Evolutionary conservation across 2,888 invertebrate species (phyloP).

Genomic region (Hydraecia micacea): DNA sequence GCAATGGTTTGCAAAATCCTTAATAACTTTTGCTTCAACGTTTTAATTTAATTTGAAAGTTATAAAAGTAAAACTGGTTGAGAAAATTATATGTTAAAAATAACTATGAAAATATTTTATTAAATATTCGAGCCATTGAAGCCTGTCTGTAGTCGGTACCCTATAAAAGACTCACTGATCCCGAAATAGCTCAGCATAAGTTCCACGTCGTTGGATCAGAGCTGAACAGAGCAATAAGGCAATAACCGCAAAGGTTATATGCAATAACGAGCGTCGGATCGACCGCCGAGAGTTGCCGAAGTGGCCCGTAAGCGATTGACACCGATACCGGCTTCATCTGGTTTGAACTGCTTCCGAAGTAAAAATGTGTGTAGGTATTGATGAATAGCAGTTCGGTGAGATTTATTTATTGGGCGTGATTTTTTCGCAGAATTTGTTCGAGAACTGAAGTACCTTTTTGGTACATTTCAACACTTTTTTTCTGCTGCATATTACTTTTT

Average conservation of each 20-base stretch:
- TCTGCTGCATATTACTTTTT: background rate
- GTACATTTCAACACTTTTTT: background rate
- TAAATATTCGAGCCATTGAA: conserved; percentile 29
- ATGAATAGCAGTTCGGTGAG: conserved; percentile 35
- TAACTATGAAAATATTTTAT: background rate
- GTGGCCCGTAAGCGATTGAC: conserved; percentile 59
- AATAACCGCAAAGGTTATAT: conserved; percentile 68
- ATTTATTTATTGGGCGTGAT: conserved; percentile 39
- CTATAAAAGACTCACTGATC: conserved; percentile 65
- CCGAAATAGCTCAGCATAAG: conserved; percentile 63
- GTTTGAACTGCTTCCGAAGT: conserved; percentile 55
- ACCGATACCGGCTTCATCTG: conserved; percentile 63
- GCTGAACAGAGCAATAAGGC: conserved; percentile 66
- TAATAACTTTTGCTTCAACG: background rate
- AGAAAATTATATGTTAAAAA: background rate
- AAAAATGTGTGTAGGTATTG: conserved; percentile 38
- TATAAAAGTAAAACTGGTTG: background rate
- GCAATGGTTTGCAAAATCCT: background rate
- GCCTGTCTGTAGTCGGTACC: conserved; percentile 26
- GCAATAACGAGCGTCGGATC: conserved; percentile 62
- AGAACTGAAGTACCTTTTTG: background rate
- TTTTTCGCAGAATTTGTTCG: conserved; percentile 2
- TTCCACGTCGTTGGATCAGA: conserved; percentile 62
- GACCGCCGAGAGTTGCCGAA: conserved; percentile 59
- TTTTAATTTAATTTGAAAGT: background rate